Evolutionary conservation across 1,140 invertebrate species (phyloP).

Genomic region (Drosophila guanche): DNA sequence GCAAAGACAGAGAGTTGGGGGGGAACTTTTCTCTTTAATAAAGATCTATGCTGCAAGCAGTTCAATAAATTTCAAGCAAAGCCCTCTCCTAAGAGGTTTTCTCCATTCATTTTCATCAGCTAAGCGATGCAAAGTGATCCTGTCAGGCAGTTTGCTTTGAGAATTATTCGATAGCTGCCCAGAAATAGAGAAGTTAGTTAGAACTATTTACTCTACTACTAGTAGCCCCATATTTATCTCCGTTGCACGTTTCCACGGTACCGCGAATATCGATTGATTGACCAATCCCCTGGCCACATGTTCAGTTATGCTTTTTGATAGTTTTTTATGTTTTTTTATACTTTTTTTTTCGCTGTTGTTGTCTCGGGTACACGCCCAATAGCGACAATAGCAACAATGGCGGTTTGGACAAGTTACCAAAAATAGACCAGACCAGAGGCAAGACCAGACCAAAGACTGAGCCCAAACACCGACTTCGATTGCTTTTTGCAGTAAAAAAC

Average conservation of each 20-base stretch:
- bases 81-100: too few species aligned
- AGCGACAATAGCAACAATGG: conserved; percentile 47
- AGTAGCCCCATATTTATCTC: neutral
- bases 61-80: too few species aligned
- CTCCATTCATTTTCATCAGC: too few species aligned
- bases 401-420: conserved; percentile 74
- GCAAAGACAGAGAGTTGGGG: too few species aligned
- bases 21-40: too few species aligned
- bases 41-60: too few species aligned
- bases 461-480: conserved; percentile 16
- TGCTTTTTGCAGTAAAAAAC: conserved; percentile 12
- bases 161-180: too few species aligned
- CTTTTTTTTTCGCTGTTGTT: conserved; percentile 29
- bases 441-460: conserved; percentile 22
- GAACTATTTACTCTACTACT: too few species aligned
- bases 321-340: conserved; percentile 66
- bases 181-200: too few species aligned
- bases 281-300: conserved; percentile 22
- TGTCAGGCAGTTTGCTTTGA: too few species aligned
- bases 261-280: neutral
- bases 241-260: conserved; percentile 18
- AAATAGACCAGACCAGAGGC: conserved; percentile 63
- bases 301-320: conserved; percentile 64
- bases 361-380: conserved; percentile 57
- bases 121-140: too few species aligned